Percentiles rank a stretch among this genome's conserved stretches.
Evolutionary conservation across 2,888 invertebrate species (phyloP).

Genomic region (Drosophila aldrichi): DNA sequence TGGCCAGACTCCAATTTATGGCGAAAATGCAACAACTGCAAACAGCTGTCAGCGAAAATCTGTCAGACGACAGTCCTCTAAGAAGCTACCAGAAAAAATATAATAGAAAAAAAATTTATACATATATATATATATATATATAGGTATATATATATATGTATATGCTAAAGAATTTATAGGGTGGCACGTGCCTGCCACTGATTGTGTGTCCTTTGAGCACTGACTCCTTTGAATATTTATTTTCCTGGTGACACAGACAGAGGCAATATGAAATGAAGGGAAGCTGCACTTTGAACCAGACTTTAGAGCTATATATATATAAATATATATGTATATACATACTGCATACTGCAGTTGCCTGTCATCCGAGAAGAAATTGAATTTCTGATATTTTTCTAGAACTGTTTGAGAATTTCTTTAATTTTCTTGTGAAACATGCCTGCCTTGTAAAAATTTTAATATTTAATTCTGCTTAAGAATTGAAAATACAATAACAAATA

Average conservation of each 20-base stretch:
- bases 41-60: conserved; percentile 6
- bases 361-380: neutral
- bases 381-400: neutral
- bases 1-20: conserved; percentile 35
- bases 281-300: neutral
- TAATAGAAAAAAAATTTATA: neutral
- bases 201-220: conserved; percentile 9
- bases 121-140: too few species aligned
- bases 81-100: neutral
- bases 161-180: neutral
- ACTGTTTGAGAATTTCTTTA: neutral
- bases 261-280: neutral
- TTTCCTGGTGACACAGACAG: neutral
- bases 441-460: too few species aligned
- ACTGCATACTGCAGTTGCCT: neutral
- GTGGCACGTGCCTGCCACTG: conserved; percentile 1
- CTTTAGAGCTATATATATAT: neutral
- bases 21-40: conserved; percentile 6
- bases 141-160: neutral
- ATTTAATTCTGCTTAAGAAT: neutral
- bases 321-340: neutral
- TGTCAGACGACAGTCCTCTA: neutral
- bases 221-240: conserved; percentile 5
- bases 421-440: too few species aligned
- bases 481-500: too few species aligned